These are phyloP conservation scores for Chaetops frenatus DNA, from an alignment of 2,113 vertebrate species.

Conservation along the genomic window DNA sequence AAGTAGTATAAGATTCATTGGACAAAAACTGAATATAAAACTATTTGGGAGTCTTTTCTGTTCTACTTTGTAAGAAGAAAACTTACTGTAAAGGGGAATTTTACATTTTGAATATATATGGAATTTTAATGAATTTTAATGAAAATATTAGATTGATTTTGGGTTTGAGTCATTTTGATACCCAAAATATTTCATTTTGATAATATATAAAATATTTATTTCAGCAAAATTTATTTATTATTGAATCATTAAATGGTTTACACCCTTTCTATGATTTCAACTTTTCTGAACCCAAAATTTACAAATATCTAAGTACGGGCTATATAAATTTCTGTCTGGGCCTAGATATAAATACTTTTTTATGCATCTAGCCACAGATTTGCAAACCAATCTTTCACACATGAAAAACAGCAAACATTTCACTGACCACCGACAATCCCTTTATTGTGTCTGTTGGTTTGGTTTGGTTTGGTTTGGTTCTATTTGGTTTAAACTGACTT, in stretches of 20 bases:
- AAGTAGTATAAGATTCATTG: neutral
- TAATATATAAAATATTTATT: neutral
- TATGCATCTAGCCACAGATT: neutral
- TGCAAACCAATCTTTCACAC: neutral
- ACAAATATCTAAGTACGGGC: accelerated
- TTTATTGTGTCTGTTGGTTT: neutral
- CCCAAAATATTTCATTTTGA: neutral
- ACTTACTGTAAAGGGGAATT: neutral
- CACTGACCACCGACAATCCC: accelerated
- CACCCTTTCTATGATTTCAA: neutral
- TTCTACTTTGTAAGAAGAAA: neutral
- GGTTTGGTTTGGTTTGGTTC: neutral
- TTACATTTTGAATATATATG: neutral
- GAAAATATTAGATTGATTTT: neutral
- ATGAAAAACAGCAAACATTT: neutral
- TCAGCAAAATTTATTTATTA: neutral
- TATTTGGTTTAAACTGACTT: neutral
- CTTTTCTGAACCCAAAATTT: neutral
- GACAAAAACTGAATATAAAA: neutral
- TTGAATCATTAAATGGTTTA: neutral
- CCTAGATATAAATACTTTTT: neutral
- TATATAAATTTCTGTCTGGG: neutral
- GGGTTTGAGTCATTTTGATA: neutral
- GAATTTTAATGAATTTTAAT: neutral
- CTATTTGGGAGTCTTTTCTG: neutral